Base-by-base conservation (phyloP, 2,797 vertebrate species). In the Sparus aurata region DNA sequence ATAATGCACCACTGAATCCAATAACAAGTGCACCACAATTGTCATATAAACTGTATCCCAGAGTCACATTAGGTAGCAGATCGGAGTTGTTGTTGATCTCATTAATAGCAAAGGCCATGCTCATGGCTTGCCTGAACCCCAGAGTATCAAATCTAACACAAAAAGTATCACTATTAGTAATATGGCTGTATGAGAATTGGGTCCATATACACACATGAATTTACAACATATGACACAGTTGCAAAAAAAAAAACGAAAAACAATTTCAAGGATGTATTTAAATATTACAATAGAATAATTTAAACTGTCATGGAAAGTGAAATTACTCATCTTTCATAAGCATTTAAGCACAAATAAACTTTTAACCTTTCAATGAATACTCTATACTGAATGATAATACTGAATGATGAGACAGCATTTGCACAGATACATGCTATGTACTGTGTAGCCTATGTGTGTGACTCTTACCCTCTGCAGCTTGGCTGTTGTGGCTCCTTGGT, bases 1-100 rank as follows among this genome's bases (percentile, higher is more conserved):
- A 89, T 30, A 89, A 73, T 3, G 81, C 91, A 22, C 91, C 92
- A 65, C 93, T 87, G 77, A 94, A 92, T 38, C 92, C 92, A 58
- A 93, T 82, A 2, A 79, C 84, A 52, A 94, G 83, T 69, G 87
- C 91, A 45, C 81, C 78, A 66, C 94, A 95, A 80, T 93, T 94
- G 63, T 95, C 93, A 77, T 93, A 93, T 13, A 95, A 60, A 74
- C 85, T 86, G 71, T 93, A 95, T 74, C 94, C 94, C 16, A 95
- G 86, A 30, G 91, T 94, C 59, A 94, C 61, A 74, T 94, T 92
- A 7, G 93, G 94, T 7, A 95, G 89, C 55, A 95, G 75, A n/a
- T 77, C 58, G 0, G 89, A 65, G 82, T 91, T 89, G 22, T 60
- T 92, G 86, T 95, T 95, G 69, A 95, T 94, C 69, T 94, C 93